Conservation (phyloP, 2,888 invertebrate genomes). For the Nomada lathburiana region DNA sequence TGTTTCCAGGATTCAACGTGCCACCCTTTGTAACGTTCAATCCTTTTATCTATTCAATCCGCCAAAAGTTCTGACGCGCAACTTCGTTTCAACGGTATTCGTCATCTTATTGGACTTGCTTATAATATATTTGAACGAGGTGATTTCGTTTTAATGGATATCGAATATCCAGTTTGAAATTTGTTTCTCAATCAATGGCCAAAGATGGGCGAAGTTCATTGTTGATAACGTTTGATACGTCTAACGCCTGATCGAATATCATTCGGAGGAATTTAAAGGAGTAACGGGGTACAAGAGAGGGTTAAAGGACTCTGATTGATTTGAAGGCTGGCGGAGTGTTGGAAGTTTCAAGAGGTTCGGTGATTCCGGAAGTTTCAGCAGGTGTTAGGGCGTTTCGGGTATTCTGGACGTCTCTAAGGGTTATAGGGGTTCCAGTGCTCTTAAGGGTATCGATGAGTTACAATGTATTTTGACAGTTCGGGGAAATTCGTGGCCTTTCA, state of each 20-base stretch:
- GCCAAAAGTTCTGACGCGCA: too few relatives aligned
- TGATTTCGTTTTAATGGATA: too few relatives aligned
- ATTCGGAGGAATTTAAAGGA: conserved; percentile 1
- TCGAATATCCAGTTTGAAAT: too few relatives aligned
- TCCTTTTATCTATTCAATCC: not conserved
- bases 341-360: conserved; percentile 28
- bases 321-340: conserved; percentile 23
- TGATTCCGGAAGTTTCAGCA: conserved; percentile 27
- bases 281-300: not conserved
- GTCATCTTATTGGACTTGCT: too few relatives aligned
- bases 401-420: conserved; percentile 9
- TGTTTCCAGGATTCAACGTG: not conserved
- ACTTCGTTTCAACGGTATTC: too few relatives aligned
- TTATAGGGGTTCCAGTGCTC: not conserved
- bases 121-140: too few relatives aligned
- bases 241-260: too few relatives aligned
- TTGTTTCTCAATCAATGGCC: too few relatives aligned
- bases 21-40: not conserved
- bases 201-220: too few relatives aligned
- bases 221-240: too few relatives aligned
- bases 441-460: conserved; percentile 3
- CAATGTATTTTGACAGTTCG: conserved; percentile 18
- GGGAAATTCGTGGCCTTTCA: conserved; percentile 2
- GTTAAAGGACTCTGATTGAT: conserved; percentile 25
- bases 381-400: conserved; percentile 7